Evolutionary conservation across 2,113 vertebrate genomes (phyloP).

Genomic region (Echinops telfairi): DNA sequence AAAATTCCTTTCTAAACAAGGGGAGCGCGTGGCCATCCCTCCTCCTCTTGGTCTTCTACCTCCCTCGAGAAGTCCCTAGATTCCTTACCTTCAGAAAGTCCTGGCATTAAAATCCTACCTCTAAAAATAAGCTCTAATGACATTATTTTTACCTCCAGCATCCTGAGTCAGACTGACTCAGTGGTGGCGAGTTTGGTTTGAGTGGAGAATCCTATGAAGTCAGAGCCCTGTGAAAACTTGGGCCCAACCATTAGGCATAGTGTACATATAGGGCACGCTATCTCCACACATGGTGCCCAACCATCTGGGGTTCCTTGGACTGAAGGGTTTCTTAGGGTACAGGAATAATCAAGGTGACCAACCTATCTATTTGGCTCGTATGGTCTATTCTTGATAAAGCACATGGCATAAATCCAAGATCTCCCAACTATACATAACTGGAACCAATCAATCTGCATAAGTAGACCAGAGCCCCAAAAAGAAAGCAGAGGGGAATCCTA

Average conservation of each 20-base stretch:
- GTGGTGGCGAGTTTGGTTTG: too few species aligned
- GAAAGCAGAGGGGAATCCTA: not conserved
- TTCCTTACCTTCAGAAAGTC: not conserved
- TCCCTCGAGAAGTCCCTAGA: not conserved
- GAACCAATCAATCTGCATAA: not conserved
- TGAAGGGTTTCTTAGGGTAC: not conserved
- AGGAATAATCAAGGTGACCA: not conserved
- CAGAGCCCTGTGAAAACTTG: not conserved
- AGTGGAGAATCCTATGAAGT: not conserved
- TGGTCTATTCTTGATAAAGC: not conserved
- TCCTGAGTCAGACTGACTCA: too few species aligned
- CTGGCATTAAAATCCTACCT: not conserved
- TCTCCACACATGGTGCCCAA: not conserved
- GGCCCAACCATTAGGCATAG: not conserved
- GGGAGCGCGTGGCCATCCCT: not conserved
- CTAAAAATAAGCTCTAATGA: not conserved
- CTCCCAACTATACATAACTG: not conserved
- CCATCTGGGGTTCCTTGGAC: not conserved
- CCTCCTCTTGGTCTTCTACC: not conserved
- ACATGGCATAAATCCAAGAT: not conserved
- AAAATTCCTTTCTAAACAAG: conserved; percentile 24
- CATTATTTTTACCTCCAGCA: not conserved
- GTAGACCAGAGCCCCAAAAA: not conserved
- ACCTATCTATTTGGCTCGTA: not conserved
- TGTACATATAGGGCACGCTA: not conserved